These are phyloP conservation scores for Lycodopsis pacificus DNA, from an alignment of 2,797 vertebrate genomes.

Conservation along the genomic window DNA sequence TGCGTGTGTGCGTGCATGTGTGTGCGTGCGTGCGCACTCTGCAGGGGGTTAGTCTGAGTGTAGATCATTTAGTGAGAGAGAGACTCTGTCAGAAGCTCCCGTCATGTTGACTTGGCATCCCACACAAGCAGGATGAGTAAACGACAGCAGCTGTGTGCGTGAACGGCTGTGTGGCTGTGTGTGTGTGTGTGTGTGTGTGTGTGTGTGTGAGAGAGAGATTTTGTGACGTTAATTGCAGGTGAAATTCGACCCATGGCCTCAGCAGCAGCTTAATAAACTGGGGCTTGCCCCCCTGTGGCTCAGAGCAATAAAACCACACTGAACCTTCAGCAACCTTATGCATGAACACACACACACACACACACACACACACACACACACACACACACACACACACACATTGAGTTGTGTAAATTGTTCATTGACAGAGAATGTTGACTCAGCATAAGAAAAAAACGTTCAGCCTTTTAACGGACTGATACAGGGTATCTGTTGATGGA, in stretches of 20 bases:
- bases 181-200: slow-evolving; percentile 30
- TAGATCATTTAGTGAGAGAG: slow-evolving; percentile 34
- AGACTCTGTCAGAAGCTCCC: slow-evolving; percentile 44
- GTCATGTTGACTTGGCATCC: slow-evolving; percentile 58
- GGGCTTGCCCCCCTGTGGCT: slow-evolving; percentile 49
- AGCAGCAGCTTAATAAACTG: slow-evolving; percentile 68
- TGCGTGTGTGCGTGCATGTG: neutral
- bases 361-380: neutral
- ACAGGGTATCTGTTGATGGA: neutral
- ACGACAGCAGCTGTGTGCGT: slow-evolving; percentile 62
- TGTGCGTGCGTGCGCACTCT: neutral
- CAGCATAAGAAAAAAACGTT: neutral
- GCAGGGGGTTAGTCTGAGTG: slow-evolving; percentile 5
- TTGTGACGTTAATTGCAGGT: slow-evolving; percentile 67
- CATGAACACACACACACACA: slow-evolving; percentile 13
- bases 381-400: neutral
- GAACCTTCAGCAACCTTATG: slow-evolving; percentile 19
- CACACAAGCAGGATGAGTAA: slow-evolving; percentile 70
- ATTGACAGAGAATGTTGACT: neutral
- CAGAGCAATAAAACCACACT: slow-evolving; percentile 55
- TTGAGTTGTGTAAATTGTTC: neutral
- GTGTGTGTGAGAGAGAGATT: slow-evolving; percentile 3
- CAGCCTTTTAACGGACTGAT: neutral
- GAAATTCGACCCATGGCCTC: slow-evolving; percentile 64
- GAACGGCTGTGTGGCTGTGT: slow-evolving; percentile 8